Evolutionary conservation across 2,113 vertebrate species (phyloP).

Genomic region (Toxotes chatareus): DNA sequence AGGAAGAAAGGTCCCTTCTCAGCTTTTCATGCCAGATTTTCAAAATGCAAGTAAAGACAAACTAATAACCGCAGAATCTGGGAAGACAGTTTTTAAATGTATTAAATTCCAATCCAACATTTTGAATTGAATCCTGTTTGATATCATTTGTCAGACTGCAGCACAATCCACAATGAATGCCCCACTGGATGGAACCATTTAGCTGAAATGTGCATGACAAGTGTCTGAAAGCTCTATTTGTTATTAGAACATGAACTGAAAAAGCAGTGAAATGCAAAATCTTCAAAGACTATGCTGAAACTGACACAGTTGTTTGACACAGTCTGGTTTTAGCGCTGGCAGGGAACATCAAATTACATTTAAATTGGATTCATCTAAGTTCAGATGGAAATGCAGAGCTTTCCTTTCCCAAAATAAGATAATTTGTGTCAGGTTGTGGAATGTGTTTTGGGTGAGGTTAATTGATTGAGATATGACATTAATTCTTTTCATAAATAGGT

Average conservation of each 20-base stretch:
- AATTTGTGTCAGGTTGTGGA: constrained; percentile 27
- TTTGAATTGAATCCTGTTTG: constrained; percentile 43
- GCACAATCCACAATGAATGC: constrained; percentile 43
- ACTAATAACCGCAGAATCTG: background rate
- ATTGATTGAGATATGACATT: constrained; percentile 25
- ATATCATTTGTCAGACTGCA: constrained; percentile 39
- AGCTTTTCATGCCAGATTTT: background rate
- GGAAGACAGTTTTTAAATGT: constrained; percentile 17
- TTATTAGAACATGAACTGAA: constrained; percentile 31
- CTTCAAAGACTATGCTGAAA: constrained; percentile 44
- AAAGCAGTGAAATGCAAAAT: constrained; percentile 34
- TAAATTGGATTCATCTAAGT: constrained; percentile 26
- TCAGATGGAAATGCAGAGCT: constrained; percentile 20
- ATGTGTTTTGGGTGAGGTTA: constrained; percentile 24
- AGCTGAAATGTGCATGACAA: constrained; percentile 57
- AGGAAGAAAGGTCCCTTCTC: background rate
- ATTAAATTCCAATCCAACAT: constrained; percentile 13
- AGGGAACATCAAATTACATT: constrained; percentile 5
- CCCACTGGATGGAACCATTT: constrained; percentile 36
- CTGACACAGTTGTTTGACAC: constrained; percentile 45
- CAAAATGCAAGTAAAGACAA: background rate
- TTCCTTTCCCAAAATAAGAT: constrained; percentile 27
- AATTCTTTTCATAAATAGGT: constrained; percentile 30
- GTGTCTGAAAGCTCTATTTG: constrained; percentile 45
- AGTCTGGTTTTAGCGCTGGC: constrained; percentile 16